Base-by-base conservation (phyloP, 2,113 vertebrate genomes). In the Falco punctatus region DNA sequence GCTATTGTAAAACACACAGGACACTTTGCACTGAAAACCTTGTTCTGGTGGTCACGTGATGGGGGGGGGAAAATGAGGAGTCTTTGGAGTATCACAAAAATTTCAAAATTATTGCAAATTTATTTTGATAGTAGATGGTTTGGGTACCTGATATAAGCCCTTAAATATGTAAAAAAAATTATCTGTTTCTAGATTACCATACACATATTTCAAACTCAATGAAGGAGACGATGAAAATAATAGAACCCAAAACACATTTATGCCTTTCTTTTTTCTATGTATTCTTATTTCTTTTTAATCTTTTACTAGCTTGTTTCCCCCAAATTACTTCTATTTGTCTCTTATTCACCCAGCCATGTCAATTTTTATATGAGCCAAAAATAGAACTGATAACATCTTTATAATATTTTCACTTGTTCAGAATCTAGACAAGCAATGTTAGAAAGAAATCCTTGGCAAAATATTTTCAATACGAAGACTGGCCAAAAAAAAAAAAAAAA, bases 21-120 rank as follows among this genome's bases (percentile, higher is more conserved):
- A 35, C 35, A 35, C 35, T 35, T 35, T 35, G 35, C 35, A 35
- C 35, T 35, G 35, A 35, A 35, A 38, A 77, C 2, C 26, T 92
- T 62, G 15, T 72, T 10, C 12, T 82, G 23, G 22, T 2, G 1
- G 6, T 22, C 32, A 26, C 73, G 28, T 22, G 27, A 33, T 10
- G 1, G 5, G 3, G 7, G 5, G 3, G 1, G 2, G 35, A 9
- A 32, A 65, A 35, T 1, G 20, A 81, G 9, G 3, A 44, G 2
- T 52, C 10, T 27, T 72, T 46, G 70, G 12, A 40, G 8, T n/a
- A 27, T 40, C 30, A 77, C 20, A 44, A 46, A 51, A 55, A 11
- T 6, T 42, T 75, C 24, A 62, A n/a, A 70, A 79, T 59, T 55
- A 40, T 72, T 88, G 10, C 38, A 17, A 52, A 81, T 82, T 90